Conservation (phyloP, 2,113 vertebrate species). For the Hyperopisus bebe region DNA sequence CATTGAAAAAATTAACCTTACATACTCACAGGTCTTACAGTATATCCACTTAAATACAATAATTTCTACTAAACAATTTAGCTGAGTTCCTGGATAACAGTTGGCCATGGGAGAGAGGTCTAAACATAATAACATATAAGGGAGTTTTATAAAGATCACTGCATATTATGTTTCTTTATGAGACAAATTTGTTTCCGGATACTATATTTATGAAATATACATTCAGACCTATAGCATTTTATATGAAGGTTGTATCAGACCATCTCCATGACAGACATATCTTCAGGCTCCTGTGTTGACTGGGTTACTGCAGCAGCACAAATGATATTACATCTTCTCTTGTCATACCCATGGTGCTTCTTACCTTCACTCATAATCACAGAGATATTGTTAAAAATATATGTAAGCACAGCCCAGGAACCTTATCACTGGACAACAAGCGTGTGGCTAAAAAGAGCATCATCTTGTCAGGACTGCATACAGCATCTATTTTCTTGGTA, state of each 20-base stretch:
- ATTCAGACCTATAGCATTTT: neutral
- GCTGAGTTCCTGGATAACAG: neutral
- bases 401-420: neutral
- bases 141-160: neutral
- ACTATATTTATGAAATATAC: neutral
- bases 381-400: neutral
- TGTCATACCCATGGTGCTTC: neutral
- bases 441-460: neutral
- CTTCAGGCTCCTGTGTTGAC: neutral
- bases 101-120: neutral
- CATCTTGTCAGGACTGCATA: neutral
- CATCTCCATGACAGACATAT: neutral
- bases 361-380: neutral
- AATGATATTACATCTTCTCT: neutral
- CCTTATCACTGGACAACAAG: neutral
- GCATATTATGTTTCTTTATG: neutral
- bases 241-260: neutral
- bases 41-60: neutral
- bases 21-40: neutral
- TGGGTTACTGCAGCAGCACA: neutral
- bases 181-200: neutral
- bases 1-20: neutral
- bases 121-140: neutral
- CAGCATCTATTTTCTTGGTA: neutral
- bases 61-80: neutral